phyloP scores from a whole-genome alignment of 2,113 vertebrate genomes.

The Myodes glareolus region DNA sequence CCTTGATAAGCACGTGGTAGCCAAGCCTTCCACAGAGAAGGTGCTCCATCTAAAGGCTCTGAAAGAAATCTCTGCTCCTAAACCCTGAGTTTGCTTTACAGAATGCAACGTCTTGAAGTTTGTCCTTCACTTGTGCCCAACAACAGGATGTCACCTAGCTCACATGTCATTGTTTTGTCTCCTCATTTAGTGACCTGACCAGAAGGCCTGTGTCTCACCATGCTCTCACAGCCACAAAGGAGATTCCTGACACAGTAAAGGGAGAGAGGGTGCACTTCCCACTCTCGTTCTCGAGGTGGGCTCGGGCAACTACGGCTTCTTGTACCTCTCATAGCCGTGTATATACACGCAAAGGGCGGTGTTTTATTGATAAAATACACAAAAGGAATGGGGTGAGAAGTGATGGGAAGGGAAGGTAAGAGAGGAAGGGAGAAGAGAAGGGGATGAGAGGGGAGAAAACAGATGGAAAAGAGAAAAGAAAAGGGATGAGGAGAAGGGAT shows the following conservation, averaged over 20 bases:
- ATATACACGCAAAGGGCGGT: background rate
- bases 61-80: background rate
- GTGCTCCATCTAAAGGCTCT: background rate
- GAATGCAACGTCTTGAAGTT: background rate
- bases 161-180: background rate
- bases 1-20: background rate
- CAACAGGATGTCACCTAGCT: background rate
- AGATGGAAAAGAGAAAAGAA: background rate
- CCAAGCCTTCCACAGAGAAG: background rate
- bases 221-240: background rate
- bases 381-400: background rate
- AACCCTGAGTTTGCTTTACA: background rate
- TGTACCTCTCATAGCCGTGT: background rate
- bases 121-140: background rate
- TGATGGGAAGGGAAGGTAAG: background rate
- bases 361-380: background rate
- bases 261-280: background rate
- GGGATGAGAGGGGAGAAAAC: background rate
- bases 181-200: background rate
- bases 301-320: background rate
- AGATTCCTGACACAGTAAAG: background rate
- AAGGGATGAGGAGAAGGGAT: background rate
- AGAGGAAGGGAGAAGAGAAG: background rate
- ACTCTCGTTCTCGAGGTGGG: background rate
- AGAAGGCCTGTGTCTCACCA: background rate